Evolutionary conservation across 2,888 invertebrate genomes (phyloP), one percentile per base, ranked within the genome.

Genomic region (Plusia festucae): DNA sequence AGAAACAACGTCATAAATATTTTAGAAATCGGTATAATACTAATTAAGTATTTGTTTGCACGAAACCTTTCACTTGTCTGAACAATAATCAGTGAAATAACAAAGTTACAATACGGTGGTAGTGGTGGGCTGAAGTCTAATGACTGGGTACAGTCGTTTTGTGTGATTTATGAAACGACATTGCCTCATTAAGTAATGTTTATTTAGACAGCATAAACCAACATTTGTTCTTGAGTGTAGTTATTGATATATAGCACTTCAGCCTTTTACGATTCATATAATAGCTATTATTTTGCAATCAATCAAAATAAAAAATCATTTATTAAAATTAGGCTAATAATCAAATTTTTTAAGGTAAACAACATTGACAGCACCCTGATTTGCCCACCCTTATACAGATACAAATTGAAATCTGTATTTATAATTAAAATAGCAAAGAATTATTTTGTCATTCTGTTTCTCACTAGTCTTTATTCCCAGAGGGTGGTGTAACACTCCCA

Each of bases 121-220:
- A 70, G 46, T 74, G 54, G 67, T 62, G 66, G 64, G 62, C 70
- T 67, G 63, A 58, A 68, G 34, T 64, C 63, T 74, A 70, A 70
- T 61, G 70, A 65, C 64, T 65, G 53, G n/a, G 52, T 44, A 22
- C 59, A 62, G 72, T 76, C 72, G 73, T 73, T 76, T 34, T 34
- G 59, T 55, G 76, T 76, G 73, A 73, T 73, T 73, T 73, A 73
- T 73, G 76, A 58, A 65, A 76, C 73, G 60, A 61, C 72, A 71
- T 66, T 65, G 72, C 61, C 76, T 73, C 73, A 66, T 76, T 73
- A 66, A 55, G 72, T 71, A 76, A 76, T 52, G 76, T 71, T n/a
- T 76, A 73, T 76, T 76, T 61, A 76, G 66, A 27, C 55, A 40
- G 40, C 53, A 22, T 62, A 64, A 55, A 53, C 32, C 57, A 40